Evolutionary conservation across 2,113 vertebrate genomes (phyloP), one percentile per base, ranked within the genome.

Genomic region (Poicephalus meyeri): DNA sequence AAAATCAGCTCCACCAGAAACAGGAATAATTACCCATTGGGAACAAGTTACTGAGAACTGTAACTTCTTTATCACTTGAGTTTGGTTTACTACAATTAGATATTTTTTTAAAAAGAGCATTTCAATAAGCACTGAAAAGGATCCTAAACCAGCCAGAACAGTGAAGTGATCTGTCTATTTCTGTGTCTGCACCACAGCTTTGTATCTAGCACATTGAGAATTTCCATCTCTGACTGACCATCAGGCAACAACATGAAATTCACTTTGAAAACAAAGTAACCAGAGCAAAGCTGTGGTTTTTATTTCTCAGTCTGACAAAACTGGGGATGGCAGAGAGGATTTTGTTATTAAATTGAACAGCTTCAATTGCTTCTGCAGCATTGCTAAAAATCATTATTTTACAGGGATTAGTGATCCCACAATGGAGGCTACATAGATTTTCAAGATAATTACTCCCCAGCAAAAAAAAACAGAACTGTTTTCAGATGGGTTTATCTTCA

Each of bases 331-430:
- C 60, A 95, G 91, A 95, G 81, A 68, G 89, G 93, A 96, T 96
- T 95, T 96, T 94, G 87, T 95, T 95, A 96, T 96, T 92, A 96
- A 95, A 96, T 82, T 88, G 91, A 96, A 83, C 86, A 82, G 77
- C 70, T 91, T 96, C 88, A 56, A 47, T 94, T 88, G 87, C 86
- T 96, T 91, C 79, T 93, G 65, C 58, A 91, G 53, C 58, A 2
- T 74, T 85, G 78, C 80, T 88, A 78, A 80, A 95, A 92, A 90
- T 92, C 89, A 95, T 93, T 94, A 95, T 94, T 96, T 88, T 94
- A 91, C 79, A 91, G 28, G 85, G 95, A 97, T 96, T 97, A 95
- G 91, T 91, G 88, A 80, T 82, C 96, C 93, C 88, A 93, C 95
- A 96, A 95, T 94, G 90, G 86, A 91, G 56, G 21, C 53, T 65